These are phyloP conservation scores for Prunella fulvescens DNA, from an alignment of 2,113 vertebrate genomes.

Conservation along the genomic window DNA sequence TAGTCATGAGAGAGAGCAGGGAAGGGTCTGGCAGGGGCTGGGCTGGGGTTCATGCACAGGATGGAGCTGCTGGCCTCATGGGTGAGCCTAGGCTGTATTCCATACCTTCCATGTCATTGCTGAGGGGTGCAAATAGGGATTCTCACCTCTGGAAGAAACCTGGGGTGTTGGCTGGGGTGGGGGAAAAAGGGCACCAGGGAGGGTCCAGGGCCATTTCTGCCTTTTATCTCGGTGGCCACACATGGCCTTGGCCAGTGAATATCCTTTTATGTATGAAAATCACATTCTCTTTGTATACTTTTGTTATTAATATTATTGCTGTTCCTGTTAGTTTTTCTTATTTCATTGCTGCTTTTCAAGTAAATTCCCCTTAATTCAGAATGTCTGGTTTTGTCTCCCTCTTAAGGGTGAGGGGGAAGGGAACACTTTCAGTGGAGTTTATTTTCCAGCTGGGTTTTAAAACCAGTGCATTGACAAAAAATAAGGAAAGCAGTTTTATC, in stretches of 20 bases:
- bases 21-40: accelerated
- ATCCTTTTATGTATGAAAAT: not conserved
- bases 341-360: not conserved
- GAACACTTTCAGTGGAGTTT: not conserved
- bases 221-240: accelerated
- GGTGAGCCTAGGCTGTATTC: not conserved
- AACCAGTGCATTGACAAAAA: not conserved
- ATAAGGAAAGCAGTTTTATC: not conserved
- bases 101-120: accelerated
- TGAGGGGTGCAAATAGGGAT: not conserved
- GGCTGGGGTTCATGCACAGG: accelerated
- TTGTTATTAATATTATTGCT: not conserved
- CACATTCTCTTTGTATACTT: not conserved
- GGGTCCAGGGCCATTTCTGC: not conserved
- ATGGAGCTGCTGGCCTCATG: not conserved
- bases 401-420: not conserved
- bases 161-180: not conserved
- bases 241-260: not conserved
- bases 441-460: not conserved
- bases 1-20: not conserved
- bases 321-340: not conserved
- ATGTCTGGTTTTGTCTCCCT: not conserved
- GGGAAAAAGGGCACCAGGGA: accelerated
- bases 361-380: not conserved
- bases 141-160: not conserved